phyloP scores from a whole-genome alignment of 2,797 vertebrate genomes.

The Sardinella longiceps region DNA sequence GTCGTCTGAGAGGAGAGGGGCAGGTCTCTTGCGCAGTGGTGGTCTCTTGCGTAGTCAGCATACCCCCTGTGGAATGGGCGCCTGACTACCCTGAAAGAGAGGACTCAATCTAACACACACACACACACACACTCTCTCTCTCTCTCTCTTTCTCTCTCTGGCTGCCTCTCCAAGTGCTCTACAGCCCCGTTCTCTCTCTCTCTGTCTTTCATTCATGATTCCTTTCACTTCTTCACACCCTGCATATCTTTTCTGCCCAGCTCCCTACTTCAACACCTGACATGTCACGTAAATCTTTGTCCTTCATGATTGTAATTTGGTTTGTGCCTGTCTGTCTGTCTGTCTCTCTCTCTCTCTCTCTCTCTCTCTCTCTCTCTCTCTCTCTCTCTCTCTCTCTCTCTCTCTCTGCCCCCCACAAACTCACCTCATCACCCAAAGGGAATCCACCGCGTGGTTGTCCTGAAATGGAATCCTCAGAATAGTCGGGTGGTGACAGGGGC shows the following conservation, averaged over 20 bases:
- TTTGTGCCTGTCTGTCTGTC: constrained; percentile 25
- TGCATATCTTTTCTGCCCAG: constrained; percentile 8
- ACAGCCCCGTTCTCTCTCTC: background rate
- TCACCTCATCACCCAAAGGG: constrained; percentile 46
- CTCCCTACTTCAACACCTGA: background rate
- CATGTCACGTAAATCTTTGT: background rate
- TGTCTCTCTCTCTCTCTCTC: background rate
- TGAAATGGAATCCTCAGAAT: constrained; percentile 68
- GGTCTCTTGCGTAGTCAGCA: constrained; percentile 53
- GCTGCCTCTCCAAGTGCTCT: background rate
- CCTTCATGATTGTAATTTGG: background rate
- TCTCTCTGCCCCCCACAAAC: background rate
- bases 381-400: constrained; percentile 22
- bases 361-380: constrained; percentile 23
- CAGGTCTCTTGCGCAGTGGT: constrained; percentile 54
- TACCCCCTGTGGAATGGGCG: constrained; percentile 38
- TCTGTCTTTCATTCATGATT: background rate
- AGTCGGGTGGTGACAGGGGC: constrained; percentile 51
- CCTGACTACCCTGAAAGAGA: constrained; percentile 31
- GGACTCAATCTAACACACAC: constrained; percentile 20
- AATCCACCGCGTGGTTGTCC: constrained; percentile 56
- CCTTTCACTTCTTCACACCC: background rate
- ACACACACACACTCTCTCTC: background rate
- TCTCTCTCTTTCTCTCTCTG: background rate
- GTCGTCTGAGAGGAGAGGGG: constrained; percentile 15